Base-by-base conservation (phyloP, 2,113 vertebrate genomes). In the Arenaria interpres region DNA sequence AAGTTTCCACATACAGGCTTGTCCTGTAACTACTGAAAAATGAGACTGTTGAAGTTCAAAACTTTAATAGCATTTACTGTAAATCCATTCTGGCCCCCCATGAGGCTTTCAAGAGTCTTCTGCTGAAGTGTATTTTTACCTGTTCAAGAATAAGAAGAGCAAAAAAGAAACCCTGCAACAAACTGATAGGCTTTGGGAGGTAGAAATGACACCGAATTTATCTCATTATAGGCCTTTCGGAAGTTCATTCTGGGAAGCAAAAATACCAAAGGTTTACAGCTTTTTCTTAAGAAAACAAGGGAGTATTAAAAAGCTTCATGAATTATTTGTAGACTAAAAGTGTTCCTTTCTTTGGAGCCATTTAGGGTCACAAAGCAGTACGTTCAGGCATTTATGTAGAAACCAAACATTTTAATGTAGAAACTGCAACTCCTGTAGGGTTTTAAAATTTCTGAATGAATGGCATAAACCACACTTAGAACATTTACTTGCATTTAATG, bases 281-380 rank as follows among this genome's bases (percentile, higher is more conserved):
- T 67, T 78, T 76, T 95, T 77, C 92, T 73, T 51, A 85, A 35
- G 66, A 84, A 95, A 95, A 80, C 39, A 91, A 76, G 27, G 48
- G 4, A 75, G 39, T 68, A 86, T 43, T 71, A 37, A 68, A 92
- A 84, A 78, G 43, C n/a, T 64, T 79, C 35, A n/a, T 53, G 17
- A 80, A 95, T 84, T 74, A 85, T 48, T 60, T 54, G 60, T 25
- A 50, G 71, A 50, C 32, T 77, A n/a, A 28, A 81, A 79, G 13
- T 2, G 4, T 33, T 79, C 37, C 57, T 25, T 71, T 67, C 37
- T 83, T 37, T 18, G 20, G 41, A 86, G 32, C 53, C 75, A 86
- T 48, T 93, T 72, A 68, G 67, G 76, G 80, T 59, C 76, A 90
- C 41, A 56, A 78, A 93, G 59, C 45, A 41, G 59, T 19, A 81